Percentiles rank a stretch among this genome's conserved stretches.
Conservation (phyloP, 2,113 vertebrate species). For the Cepphus grylle region DNA sequence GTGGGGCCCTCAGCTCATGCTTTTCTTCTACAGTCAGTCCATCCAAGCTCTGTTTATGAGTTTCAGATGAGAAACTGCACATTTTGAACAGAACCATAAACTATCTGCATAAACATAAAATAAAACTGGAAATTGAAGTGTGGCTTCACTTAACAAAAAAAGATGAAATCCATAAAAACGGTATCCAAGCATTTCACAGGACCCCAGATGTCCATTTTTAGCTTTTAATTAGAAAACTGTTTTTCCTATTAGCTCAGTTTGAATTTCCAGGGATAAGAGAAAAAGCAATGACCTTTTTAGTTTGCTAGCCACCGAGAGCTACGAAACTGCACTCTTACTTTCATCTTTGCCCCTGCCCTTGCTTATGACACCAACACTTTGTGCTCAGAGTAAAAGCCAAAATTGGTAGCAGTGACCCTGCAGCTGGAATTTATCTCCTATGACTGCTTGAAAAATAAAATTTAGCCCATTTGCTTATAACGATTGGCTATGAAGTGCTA, state of each 20-base stretch:
- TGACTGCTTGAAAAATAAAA: conserved; percentile 41
- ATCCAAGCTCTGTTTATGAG: neutral
- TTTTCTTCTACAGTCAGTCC: neutral
- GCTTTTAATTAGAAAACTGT: neutral
- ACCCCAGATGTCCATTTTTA: conserved; percentile 28
- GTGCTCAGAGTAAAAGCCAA: neutral
- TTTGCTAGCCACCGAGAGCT: neutral
- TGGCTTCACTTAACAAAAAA: conserved; percentile 43
- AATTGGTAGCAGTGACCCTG: conserved; percentile 43
- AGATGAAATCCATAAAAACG: conserved; percentile 16
- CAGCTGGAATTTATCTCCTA: conserved; percentile 45
- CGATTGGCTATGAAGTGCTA: conserved; percentile 47
- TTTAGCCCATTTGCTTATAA: conserved; percentile 44
- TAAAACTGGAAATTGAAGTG: conserved; percentile 17
- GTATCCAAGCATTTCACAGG: neutral
- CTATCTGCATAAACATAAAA: conserved; percentile 28
- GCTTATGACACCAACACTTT: neutral
- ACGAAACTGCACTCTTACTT: neutral
- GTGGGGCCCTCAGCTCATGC: conserved; percentile 26
- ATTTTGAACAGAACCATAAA: conserved; percentile 32
- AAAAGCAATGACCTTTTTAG: neutral
- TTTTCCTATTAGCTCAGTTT: neutral
- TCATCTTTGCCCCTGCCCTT: neutral
- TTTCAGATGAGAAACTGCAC: conserved; percentile 41
- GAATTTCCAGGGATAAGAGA: neutral